phyloP scores from a whole-genome alignment of 1,140 invertebrate species.

The Heliconius eleuchia region DNA sequence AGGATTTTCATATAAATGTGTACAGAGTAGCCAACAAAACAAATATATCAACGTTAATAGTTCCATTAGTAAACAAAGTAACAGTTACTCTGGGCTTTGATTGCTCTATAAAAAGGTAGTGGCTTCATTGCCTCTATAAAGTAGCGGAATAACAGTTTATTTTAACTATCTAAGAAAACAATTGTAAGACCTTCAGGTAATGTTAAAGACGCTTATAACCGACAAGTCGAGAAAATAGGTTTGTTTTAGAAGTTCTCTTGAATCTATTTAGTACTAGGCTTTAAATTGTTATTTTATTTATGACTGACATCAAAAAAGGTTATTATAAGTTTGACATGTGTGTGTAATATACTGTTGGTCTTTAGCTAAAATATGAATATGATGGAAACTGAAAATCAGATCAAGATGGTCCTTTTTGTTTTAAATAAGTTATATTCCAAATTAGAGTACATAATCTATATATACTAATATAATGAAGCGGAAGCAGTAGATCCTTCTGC shows the following conservation, averaged over 20 bases:
- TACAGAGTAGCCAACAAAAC: background rate
- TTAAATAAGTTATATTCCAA: no score
- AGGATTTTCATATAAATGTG: background rate
- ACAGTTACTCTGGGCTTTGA: conserved; percentile 19
- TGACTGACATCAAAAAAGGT: no score
- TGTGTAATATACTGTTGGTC: no score
- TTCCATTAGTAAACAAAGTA: conserved; percentile 33
- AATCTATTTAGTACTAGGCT: background rate
- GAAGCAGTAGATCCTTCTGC: no score
- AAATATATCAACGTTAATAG: background rate
- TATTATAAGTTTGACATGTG: no score
- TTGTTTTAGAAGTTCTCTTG: background rate
- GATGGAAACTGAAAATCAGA: no score
- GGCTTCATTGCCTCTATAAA: conserved; percentile 25
- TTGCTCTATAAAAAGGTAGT: conserved; percentile 25
- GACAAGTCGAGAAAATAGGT: background rate
- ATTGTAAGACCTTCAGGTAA: conserved; percentile 6
- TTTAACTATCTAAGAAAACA: conserved; percentile 18
- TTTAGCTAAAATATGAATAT: no score
- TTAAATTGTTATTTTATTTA: no score
- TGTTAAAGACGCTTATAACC: background rate
- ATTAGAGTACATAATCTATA: no score
- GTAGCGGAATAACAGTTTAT: conserved; percentile 16
- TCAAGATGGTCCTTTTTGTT: no score
- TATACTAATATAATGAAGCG: no score